Evolutionary conservation across 2,888 invertebrate genomes (phyloP).

Genomic region (Eristalis pertinax): DNA sequence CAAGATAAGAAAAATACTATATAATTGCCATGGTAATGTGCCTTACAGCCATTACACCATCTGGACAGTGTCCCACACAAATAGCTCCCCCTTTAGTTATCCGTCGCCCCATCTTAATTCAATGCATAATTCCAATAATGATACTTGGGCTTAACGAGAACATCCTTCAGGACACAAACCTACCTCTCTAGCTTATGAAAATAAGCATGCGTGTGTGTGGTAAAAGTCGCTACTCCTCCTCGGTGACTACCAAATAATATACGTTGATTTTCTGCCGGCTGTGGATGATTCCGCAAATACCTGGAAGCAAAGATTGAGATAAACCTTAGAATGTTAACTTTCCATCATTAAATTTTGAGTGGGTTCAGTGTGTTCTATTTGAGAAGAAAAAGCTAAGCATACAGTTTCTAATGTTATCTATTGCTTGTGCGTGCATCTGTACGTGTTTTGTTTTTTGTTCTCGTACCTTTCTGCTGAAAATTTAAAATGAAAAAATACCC

Average conservation of each 20-base stretch:
- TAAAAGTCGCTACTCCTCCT: neutral
- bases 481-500: conserved; percentile 68
- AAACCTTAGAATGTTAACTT: conserved; percentile 70
- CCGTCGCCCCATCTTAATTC: conserved; percentile 55
- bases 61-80: conserved; percentile 69
- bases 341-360: conserved; percentile 70
- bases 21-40: conserved; percentile 64
- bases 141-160: conserved; percentile 65
- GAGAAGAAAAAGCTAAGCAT: conserved; percentile 2
- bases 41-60: conserved; percentile 46
- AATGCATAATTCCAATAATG: conserved; percentile 72
- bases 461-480: conserved; percentile 19
- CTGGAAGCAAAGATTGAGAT: conserved; percentile 71
- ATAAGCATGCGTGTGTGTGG: neutral
- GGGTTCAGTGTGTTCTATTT: conserved; percentile 50
- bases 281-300: conserved; percentile 56
- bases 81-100: conserved; percentile 7
- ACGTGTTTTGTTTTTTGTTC: neutral
- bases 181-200: conserved; percentile 63
- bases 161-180: conserved; percentile 61
- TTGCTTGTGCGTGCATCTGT: neutral
- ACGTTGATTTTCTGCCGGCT: conserved; percentile 1
- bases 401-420: conserved; percentile 1
- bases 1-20: conserved; percentile 12
- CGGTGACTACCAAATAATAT: neutral